phyloP scores from a whole-genome alignment of 2,797 vertebrate species.

The Oreonectes daqikongensis region DNA sequence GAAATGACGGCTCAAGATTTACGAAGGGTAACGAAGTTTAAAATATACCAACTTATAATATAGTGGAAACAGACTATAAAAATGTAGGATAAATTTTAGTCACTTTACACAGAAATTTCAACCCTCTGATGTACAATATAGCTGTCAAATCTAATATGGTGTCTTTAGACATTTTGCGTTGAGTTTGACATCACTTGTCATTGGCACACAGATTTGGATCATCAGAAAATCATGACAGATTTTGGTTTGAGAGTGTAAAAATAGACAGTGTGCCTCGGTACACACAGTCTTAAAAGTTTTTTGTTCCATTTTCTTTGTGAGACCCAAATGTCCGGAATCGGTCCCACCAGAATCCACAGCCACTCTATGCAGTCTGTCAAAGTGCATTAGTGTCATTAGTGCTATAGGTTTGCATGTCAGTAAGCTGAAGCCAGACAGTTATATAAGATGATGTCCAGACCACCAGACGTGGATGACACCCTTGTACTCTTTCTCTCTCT shows the following conservation, averaged over 20 bases:
- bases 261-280: constrained; percentile 7
- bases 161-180: too few relatives aligned
- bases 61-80: too few relatives aligned
- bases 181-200: too few relatives aligned
- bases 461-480: constrained; percentile 42
- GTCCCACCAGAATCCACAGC: constrained; percentile 27
- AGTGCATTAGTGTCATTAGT: constrained; percentile 43
- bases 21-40: constrained; percentile 25
- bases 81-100: too few relatives aligned
- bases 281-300: not conserved
- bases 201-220: not conserved
- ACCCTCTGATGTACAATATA: too few relatives aligned
- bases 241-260: not conserved
- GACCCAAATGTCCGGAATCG: constrained; percentile 7
- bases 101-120: too few relatives aligned
- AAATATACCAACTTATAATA: not conserved
- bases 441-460: constrained; percentile 53
- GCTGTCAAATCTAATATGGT: too few relatives aligned
- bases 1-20: constrained; percentile 1
- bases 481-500: constrained; percentile 7
- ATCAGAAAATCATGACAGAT: not conserved
- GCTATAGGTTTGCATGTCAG: constrained; percentile 47
- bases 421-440: constrained; percentile 54
- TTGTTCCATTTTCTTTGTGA: constrained; percentile 2
- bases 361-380: constrained; percentile 43